These are phyloP conservation scores for Channa striata DNA, from an alignment of 2,797 vertebrate genomes.

Conservation along the genomic window DNA sequence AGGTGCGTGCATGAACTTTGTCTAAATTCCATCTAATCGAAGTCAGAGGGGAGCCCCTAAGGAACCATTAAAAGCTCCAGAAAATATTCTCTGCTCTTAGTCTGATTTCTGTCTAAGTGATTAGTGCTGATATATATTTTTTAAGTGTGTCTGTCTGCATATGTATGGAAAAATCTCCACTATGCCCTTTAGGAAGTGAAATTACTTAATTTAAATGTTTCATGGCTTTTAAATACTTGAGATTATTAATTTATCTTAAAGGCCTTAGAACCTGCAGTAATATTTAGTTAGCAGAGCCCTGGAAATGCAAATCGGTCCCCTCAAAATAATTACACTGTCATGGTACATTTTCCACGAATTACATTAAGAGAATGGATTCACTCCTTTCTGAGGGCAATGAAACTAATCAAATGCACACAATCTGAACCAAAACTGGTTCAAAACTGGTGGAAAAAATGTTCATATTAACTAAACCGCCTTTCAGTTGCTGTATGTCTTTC, in stretches of 20 bases:
- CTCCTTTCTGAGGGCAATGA: slow-evolving; percentile 72
- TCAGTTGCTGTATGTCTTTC: slow-evolving; percentile 19
- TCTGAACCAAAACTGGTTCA: slow-evolving; percentile 53
- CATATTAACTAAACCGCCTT: slow-evolving; percentile 31
- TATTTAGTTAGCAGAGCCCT: slow-evolving; percentile 78
- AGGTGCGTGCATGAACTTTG: slow-evolving; percentile 62
- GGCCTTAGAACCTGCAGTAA: slow-evolving; percentile 81
- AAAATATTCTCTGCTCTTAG: slow-evolving; percentile 74
- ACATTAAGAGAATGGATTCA: slow-evolving; percentile 81
- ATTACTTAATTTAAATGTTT: slow-evolving; percentile 88
- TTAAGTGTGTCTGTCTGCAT: slow-evolving; percentile 78
- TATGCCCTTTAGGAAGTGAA: slow-evolving; percentile 85
- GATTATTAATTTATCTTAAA: slow-evolving; percentile 87
- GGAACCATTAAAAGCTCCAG: slow-evolving; percentile 70
- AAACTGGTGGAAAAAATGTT: slow-evolving; percentile 37
- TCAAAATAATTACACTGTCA: slow-evolving; percentile 87
- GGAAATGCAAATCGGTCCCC: slow-evolving; percentile 83
- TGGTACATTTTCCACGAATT: slow-evolving; percentile 84
- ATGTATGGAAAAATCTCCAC: slow-evolving; percentile 75
- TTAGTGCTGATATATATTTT: slow-evolving; percentile 82
- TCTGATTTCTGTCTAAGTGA: slow-evolving; percentile 79
- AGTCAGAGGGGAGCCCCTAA: slow-evolving; percentile 68
- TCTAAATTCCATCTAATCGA: slow-evolving; percentile 78
- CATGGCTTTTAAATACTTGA: slow-evolving; percentile 86
- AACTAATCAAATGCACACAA: slow-evolving; percentile 69